phyloP scores from a whole-genome alignment of 2,888 invertebrate genomes.

The Drosophila pseudotalamancana region DNA sequence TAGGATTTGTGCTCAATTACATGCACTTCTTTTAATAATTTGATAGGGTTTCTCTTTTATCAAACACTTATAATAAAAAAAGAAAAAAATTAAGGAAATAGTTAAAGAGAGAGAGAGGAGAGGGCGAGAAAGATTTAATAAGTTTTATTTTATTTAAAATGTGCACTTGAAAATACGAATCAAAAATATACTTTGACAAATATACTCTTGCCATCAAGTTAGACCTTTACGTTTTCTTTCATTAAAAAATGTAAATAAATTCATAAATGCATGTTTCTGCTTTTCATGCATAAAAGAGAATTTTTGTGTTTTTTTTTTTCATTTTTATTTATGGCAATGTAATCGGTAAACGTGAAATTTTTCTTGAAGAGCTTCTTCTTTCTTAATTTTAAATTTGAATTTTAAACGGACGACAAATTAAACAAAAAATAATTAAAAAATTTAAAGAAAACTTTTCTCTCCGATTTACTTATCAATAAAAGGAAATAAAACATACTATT shows the following conservation, averaged over 20 bases:
- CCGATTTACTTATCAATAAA: not conserved
- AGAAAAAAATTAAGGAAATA: slow-evolving; percentile 39
- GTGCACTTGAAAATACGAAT: slow-evolving; percentile 55
- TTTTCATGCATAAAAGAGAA: slow-evolving; percentile 34
- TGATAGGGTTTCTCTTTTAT: slow-evolving; percentile 27
- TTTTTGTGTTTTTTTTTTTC: too few relatives aligned
- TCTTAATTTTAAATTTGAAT: slow-evolving; percentile 1
- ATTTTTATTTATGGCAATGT: slow-evolving; percentile 1
- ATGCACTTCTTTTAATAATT: slow-evolving; percentile 56
- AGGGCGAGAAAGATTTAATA: slow-evolving; percentile 48
- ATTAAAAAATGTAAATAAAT: slow-evolving; percentile 7
- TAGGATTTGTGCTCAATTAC: slow-evolving; percentile 64
- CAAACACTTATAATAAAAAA: slow-evolving; percentile 57
- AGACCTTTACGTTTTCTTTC: slow-evolving; percentile 1
- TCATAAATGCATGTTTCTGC: slow-evolving; percentile 18
- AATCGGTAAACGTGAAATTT: too few relatives aligned
- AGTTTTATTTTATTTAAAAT: slow-evolving; percentile 30
- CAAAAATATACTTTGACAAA: slow-evolving; percentile 33
- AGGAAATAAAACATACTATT: too few relatives aligned
- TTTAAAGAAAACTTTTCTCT: not conserved
- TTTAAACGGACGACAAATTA: slow-evolving; percentile 11
- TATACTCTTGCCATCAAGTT: slow-evolving; percentile 6
- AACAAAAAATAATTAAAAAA: slow-evolving; percentile 1
- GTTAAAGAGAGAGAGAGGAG: not conserved
- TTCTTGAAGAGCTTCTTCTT: too few relatives aligned